Evolutionary conservation across 2,797 vertebrate species (phyloP), one percentile per base, ranked within the genome.

Genomic region (Parauchenoglanis punctatus): DNA sequence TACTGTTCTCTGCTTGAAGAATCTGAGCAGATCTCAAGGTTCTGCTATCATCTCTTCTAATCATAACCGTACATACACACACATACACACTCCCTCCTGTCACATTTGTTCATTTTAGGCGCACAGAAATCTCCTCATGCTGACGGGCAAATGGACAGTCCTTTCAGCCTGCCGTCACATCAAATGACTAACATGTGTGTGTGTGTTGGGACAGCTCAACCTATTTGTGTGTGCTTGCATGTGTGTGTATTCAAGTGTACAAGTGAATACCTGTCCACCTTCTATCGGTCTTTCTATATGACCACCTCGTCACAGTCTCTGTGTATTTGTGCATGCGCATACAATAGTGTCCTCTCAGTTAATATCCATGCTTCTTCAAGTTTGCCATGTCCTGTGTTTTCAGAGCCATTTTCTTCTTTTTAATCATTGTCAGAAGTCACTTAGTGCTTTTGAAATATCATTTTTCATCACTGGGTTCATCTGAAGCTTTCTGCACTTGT

Each of bases 51-150:
- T 76, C 54, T 87, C 35, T 54, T 89, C 12, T 81, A 80, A 83
- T 70, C 18, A 49, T 72, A 49, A 15, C 4, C 25, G 13, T 20
- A 40, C 18, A 81, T 0, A 73, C 31, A 67, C 49, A 83, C 20
- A 65, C 54, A 61, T 15, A 76, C 56, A 84, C 81, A 84, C 11
- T 17, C 40, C 49, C 63, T 44, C n/a, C 83, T 83, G 31, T 84
- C 85, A 88, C 44, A 49, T 81, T 81, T 67, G 78, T 52, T 87
- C 61, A 52, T 80, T 72, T 84, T 52, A 80, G 61, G 85, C 28
- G 84, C 56, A 83, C 70, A 65, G 56, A 72, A 77, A 67, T 75
- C 12, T 46, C 49, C 2, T 85, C 76, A 89, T 17, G 73, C 68
- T 67, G 56, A 18, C 58, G 56, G 67, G 67, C 56, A 54, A 89